Conservation (phyloP, 64 coral and sea anemone species). For the Astreopora myriophthalma region DNA sequence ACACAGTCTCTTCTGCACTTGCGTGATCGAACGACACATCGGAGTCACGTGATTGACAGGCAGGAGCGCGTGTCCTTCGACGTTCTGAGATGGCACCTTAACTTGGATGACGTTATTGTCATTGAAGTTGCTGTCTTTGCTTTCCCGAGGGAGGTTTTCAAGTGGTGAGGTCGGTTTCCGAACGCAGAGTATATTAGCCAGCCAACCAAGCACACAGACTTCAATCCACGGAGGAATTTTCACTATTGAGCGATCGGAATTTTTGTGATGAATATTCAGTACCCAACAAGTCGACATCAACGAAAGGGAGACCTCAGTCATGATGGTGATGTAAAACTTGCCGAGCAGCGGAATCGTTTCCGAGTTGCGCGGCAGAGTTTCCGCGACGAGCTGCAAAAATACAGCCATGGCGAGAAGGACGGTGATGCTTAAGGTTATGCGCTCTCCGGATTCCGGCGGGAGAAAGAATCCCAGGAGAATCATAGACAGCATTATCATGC, state of each 20-base stretch:
- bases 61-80: background rate
- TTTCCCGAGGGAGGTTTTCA: background rate
- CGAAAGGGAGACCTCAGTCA: constrained; percentile 75
- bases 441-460: constrained; percentile 76
- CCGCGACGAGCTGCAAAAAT: constrained; percentile 67
- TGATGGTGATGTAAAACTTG: constrained; percentile 84
- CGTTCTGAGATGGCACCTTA: background rate
- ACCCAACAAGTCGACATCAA: constrained; percentile 81
- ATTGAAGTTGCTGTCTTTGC: background rate
- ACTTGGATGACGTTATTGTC: constrained; percentile 12
- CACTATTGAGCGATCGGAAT: constrained; percentile 57
- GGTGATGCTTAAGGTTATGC: constrained; percentile 84
- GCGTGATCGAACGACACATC: background rate
- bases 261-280: constrained; percentile 76
- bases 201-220: constrained; percentile 60
- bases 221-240: constrained; percentile 73
- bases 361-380: constrained; percentile 74
- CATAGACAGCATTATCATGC: constrained; percentile 78
- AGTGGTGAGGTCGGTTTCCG: constrained; percentile 2
- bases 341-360: constrained; percentile 77
- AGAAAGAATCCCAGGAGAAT: constrained; percentile 77
- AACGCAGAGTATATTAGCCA: constrained; percentile 65
- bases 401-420: constrained; percentile 84
- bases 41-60: background rate
- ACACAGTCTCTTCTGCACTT: constrained; percentile 31